Evolutionary conservation across 2,888 invertebrate species (phyloP).

Genomic region (Unio pictorum): DNA sequence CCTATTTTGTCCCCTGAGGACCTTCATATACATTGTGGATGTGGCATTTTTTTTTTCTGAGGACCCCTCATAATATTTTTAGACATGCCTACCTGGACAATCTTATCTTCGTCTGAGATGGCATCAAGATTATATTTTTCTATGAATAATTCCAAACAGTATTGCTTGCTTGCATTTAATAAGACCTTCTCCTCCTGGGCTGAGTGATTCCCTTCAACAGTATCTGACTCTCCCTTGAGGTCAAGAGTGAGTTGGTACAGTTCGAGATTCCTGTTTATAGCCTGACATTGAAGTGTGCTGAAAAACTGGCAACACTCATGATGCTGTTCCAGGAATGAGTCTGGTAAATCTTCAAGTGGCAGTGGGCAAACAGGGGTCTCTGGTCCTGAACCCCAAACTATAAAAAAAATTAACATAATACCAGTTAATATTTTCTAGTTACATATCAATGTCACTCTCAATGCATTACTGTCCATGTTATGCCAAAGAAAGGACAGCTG

Average conservation of each 20-base stretch:
- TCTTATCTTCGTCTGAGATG: slow-evolving; percentile 12
- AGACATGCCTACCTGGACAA: no score
- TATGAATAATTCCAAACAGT: slow-evolving; percentile 39
- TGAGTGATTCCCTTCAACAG: slow-evolving; percentile 4
- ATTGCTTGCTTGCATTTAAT: slow-evolving; percentile 35
- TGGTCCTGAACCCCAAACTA: not conserved
- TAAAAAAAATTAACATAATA: not conserved
- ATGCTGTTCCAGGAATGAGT: slow-evolving; percentile 49
- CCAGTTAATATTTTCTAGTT: not conserved
- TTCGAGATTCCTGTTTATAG: slow-evolving; percentile 53
- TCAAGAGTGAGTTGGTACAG: slow-evolving; percentile 21
- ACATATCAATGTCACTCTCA: not conserved
- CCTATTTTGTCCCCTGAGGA: no score
- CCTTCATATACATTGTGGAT: no score
- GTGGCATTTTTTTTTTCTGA: no score
- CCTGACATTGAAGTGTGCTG: slow-evolving; percentile 44
- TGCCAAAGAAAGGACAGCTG: slow-evolving; percentile 2
- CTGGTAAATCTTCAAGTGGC: slow-evolving; percentile 37
- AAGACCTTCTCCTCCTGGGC: slow-evolving; percentile 19
- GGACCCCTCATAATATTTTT: no score
- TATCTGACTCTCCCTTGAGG: no score
- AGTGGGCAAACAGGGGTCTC: slow-evolving; percentile 10
- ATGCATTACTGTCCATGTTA: no score
- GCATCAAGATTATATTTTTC: slow-evolving; percentile 26
- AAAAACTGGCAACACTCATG: slow-evolving; percentile 44